These are phyloP conservation scores for Drosophila malerkotliana DNA, from an alignment of 1,140 invertebrate species.

Conservation along the genomic window DNA sequence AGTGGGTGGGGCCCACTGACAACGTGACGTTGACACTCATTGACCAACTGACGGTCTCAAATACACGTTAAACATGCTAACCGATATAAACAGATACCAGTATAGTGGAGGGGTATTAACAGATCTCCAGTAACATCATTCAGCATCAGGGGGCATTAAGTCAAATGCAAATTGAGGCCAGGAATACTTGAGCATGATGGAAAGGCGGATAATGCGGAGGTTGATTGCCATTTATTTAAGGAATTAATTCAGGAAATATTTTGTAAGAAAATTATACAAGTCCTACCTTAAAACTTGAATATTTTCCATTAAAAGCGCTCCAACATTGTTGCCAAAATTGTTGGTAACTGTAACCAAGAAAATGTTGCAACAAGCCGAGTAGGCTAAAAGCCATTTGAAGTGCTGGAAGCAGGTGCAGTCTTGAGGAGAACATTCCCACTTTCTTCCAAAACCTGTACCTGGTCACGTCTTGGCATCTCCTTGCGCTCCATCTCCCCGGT, in stretches of 20 bases:
- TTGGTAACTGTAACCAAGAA: slow-evolving; percentile 17
- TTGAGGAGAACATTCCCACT: slow-evolving; percentile 36
- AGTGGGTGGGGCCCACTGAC: slow-evolving; percentile 14
- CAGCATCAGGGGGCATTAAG: slow-evolving; percentile 65
- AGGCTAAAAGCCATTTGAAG: slow-evolving; percentile 32
- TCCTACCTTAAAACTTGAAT: neutral
- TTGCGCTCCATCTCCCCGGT: neutral
- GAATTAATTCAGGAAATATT: neutral
- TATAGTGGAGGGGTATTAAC: neutral
- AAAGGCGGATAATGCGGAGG: neutral
- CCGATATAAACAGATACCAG: slow-evolving; percentile 32
- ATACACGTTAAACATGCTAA: slow-evolving; percentile 58
- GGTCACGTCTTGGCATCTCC: slow-evolving; percentile 4
- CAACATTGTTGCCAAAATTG: slow-evolving; percentile 7
- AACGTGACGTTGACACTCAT: slow-evolving; percentile 77
- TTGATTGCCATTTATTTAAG: neutral
- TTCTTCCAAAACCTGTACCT: slow-evolving; percentile 45
- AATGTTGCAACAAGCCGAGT: slow-evolving; percentile 32
- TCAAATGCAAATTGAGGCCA: slow-evolving; percentile 67
- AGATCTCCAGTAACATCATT: slow-evolving; percentile 54
- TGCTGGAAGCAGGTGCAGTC: slow-evolving; percentile 40
- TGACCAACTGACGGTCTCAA: slow-evolving; percentile 65
- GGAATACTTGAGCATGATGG: slow-evolving; percentile 1
- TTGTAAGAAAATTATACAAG: too few species aligned
- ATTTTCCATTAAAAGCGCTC: neutral